These are phyloP conservation scores for Alosa sapidissima DNA, from an alignment of 2,797 vertebrate species.

Conservation along the genomic window DNA sequence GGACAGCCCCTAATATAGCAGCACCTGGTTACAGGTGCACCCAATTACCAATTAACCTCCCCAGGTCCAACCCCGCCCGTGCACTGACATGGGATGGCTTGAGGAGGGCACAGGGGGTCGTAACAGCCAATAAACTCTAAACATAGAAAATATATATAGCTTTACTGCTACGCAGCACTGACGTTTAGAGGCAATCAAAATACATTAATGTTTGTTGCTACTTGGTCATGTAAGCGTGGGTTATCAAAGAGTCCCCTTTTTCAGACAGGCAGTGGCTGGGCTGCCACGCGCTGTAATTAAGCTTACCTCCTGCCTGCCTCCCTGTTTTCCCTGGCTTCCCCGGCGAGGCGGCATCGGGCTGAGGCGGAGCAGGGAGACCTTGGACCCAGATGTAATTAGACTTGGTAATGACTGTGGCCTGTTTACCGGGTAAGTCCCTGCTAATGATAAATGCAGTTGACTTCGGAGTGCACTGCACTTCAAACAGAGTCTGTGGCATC, in stretches of 20 bases:
- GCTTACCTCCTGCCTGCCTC: not conserved
- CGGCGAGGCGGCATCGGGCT: not conserved
- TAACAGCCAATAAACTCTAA: not conserved
- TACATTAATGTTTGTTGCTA: not conserved
- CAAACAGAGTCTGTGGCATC: constrained; percentile 58
- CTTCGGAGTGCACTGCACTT: constrained; percentile 62
- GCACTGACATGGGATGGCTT: too few relatives aligned
- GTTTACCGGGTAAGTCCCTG: constrained; percentile 76
- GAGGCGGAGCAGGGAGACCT: constrained; percentile 57
- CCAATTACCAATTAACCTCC: too few relatives aligned
- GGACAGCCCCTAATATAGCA: too few relatives aligned
- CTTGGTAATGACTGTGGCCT: constrained; percentile 74
- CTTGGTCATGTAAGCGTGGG: not conserved
- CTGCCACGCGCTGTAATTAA: constrained; percentile 70
- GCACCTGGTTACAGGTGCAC: too few relatives aligned
- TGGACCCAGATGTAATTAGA: constrained; percentile 77
- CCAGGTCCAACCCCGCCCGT: too few relatives aligned
- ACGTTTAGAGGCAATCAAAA: not conserved
- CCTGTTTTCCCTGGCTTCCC: not conserved
- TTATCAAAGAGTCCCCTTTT: constrained; percentile 37
- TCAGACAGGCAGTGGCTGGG: constrained; percentile 52
- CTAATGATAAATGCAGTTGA: constrained; percentile 76
- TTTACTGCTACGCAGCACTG: not conserved
- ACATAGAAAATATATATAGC: not conserved
- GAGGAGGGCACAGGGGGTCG: too few relatives aligned